phyloP scores from a whole-genome alignment of 2,797 vertebrate species.

The Crocidura indochinensis region DNA sequence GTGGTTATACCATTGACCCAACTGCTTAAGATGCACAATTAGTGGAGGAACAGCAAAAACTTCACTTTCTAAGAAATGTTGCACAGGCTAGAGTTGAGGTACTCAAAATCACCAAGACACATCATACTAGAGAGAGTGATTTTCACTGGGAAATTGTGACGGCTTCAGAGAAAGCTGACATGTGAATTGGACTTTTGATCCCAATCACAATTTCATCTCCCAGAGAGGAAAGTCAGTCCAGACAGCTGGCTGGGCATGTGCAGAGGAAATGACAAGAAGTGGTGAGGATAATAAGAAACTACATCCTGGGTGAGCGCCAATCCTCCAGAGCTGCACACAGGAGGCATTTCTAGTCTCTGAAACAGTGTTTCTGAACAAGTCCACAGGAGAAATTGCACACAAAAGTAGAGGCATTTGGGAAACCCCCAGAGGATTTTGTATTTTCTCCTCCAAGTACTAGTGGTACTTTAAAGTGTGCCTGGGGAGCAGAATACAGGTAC shows the following conservation, averaged over 20 bases:
- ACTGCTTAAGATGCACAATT: not conserved
- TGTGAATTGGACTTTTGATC: conserved; percentile 1
- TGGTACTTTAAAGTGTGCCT: not conserved
- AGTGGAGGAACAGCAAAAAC: not conserved
- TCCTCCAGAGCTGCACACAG: not conserved
- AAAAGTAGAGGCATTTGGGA: not conserved
- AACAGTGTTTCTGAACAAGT: not conserved
- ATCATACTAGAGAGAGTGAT: not conserved
- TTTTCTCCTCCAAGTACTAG: not conserved
- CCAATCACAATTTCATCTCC: not conserved
- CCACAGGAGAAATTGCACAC: not conserved
- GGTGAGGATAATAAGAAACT: rapidly evolving
- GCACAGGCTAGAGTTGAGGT: not conserved
- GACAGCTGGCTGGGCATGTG: not conserved
- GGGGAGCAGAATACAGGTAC: not conserved
- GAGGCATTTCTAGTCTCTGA: not conserved
- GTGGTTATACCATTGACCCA: not conserved
- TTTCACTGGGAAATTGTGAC: not conserved
- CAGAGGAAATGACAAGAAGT: not conserved
- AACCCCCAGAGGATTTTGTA: not conserved
- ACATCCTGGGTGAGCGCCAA: rapidly evolving
- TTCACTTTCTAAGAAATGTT: not conserved
- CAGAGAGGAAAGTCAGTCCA: not conserved
- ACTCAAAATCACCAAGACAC: not conserved
- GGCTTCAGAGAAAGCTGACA: conserved; percentile 10